phyloP scores from a whole-genome alignment of 2,113 vertebrate species.

The Gallinago paraguaiae region DNA sequence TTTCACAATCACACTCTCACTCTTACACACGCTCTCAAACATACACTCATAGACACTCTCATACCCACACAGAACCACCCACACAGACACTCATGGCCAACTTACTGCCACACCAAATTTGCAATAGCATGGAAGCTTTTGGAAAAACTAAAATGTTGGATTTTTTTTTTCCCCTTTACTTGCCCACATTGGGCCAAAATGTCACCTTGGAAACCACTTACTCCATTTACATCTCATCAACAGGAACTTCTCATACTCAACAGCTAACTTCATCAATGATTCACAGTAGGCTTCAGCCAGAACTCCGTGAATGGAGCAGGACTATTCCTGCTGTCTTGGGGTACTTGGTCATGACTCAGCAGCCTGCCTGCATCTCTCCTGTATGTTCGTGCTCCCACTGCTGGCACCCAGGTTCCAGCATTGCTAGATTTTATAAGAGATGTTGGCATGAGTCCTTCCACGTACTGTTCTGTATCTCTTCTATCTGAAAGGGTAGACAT shows the following conservation, averaged over 20 bases:
- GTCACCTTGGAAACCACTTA: not conserved
- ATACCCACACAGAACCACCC: not conserved
- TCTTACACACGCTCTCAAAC: too few species aligned
- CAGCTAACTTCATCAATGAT: not conserved
- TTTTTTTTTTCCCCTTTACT: not conserved
- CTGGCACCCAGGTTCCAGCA: not conserved
- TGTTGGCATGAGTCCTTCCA: not conserved
- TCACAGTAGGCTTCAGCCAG: not conserved
- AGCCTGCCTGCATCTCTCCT: not conserved
- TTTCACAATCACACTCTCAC: too few species aligned
- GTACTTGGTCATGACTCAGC: not conserved
- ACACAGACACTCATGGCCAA: not conserved
- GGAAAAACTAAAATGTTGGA: not conserved
- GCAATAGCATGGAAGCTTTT: not conserved
- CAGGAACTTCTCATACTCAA: not conserved
- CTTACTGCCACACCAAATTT: not conserved
- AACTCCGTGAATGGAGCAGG: not conserved
- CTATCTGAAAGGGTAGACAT: not conserved
- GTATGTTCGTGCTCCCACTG: not conserved
- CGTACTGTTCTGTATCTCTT: not conserved
- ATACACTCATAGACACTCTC: too few species aligned
- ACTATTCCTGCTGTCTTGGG: not conserved
- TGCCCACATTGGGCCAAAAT: not conserved
- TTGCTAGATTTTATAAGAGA: not conserved
- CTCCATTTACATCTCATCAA: not conserved